Base-by-base conservation (phyloP, 2,888 invertebrate genomes). In the Melipona bicolor region DNA sequence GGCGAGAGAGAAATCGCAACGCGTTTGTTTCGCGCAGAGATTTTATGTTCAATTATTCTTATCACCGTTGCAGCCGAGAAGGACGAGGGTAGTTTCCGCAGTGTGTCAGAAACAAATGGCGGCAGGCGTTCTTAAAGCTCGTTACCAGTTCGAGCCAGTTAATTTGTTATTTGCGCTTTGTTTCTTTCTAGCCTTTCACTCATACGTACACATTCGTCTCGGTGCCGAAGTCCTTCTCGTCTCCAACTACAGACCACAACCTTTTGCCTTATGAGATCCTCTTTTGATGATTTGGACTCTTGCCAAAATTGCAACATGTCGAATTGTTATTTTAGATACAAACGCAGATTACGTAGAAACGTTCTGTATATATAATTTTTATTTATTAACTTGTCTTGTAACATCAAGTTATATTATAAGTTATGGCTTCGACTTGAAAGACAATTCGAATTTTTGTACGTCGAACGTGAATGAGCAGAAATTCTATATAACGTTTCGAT, bases 71-170 rank as follows among this genome's bases (percentile, higher is more conserved):
- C 13, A 73, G 73, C n/a, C 50, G 49, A 56, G 27, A 61, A 64
- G 49, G 84, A 36, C 32, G 68, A 32, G 69, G 65, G 49, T 65
- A 62, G 54, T 74, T 73, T 52, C 64, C 70, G 65, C 73, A 74
- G 59, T 50, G 67, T 80, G 77, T 74, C 85, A 62, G 70, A 56
- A 83, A 87, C 80, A 87, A 87, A 83, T 79, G 87, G 83, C 65
- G 83, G 67, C 75, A 3, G 76, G 76, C 70, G 76, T 83, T 88
- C 86, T 81, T 78, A 86, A 88, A 90, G 89, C 91, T 91, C 90
- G 91, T 91, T 91, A 90, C 90, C 91, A 91, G 89, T 91, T 91
- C 80, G 87, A 88, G 79, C 84, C 87, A 85, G 88, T 91, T 91
- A 91, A 91, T 91, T 91, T 90, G 91, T 90, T 90, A 90, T 89